Base-by-base conservation (phyloP, 2,888 invertebrate species). In the Thymelicus acteon region DNA sequence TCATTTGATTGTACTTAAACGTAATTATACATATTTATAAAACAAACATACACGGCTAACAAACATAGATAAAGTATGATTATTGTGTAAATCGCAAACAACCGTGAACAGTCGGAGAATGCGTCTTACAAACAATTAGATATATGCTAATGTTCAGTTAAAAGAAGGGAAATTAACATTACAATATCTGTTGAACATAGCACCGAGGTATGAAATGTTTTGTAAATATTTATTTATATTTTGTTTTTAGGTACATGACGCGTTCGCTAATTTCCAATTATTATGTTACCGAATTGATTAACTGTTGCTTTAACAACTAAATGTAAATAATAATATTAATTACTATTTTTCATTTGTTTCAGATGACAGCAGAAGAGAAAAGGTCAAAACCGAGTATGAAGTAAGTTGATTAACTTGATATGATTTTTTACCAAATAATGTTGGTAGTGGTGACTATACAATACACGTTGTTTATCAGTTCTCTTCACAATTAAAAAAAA, bases 321-420 rank as follows among this genome's bases (percentile, higher is more conserved):
- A 44, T 12, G 3, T 31, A 31, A 31, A 31, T 5, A 31, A 19
- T 19, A 2, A 2, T 12, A 44, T 1, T 44, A 44, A 44, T 4
- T 31, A 48, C 49, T 37, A 12, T 13, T 62, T 62, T 47, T 24
- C 8, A n/a, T 76, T 88, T 87, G 85, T 93, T 93, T 70, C 92
- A 93, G 94, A 92, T 92, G 92, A 92, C 82, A 92, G 92, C 84
- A 90, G 89, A 76, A 86, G 94, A 82, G 86, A 91, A 80, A 89
- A 87, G 78, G 89, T 92, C 72, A 85, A 90, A 73, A 89, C 92
- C 72, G 94, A 93, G 78, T 88, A 92, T 80, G 92, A 92, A 93
- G 94, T 93, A 83, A 80, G 86, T 77, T 19, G 31, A 58, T n/a
- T 39, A 5, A 24, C 39, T 39, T 40, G 6, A 40, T 40, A 8